phyloP scores from a whole-genome alignment of 1,140 invertebrate genomes.

The Holcopasites calliopsidis region DNA sequence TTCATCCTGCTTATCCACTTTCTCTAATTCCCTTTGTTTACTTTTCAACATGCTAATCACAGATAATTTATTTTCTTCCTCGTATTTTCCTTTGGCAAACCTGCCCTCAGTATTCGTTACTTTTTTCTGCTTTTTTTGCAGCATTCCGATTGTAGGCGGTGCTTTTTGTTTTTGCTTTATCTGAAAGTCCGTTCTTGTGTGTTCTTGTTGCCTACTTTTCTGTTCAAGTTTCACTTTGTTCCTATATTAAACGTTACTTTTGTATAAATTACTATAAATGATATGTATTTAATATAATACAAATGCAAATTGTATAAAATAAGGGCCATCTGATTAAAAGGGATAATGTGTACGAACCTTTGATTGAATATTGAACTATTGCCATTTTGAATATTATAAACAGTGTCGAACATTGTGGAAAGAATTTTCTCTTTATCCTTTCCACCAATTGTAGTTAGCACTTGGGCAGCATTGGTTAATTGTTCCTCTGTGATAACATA shows the following conservation, averaged over 20 bases:
- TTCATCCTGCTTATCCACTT: neutral
- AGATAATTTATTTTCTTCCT: too few species aligned
- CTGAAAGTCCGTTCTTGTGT: neutral
- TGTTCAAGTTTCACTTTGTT: neutral
- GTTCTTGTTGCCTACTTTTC: neutral
- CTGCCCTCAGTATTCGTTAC: neutral
- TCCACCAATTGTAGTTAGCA: constrained; percentile 84
- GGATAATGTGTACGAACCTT: constrained; percentile 16
- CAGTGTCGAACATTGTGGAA: constrained; percentile 67
- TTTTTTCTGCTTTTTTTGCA: neutral
- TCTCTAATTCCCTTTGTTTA: too few species aligned
- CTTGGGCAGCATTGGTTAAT: constrained; percentile 83
- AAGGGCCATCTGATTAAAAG: neutral
- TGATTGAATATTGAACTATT: neutral
- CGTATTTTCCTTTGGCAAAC: neutral
- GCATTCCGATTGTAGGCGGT: neutral
- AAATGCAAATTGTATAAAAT: constrained; percentile 1
- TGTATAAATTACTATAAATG: neutral
- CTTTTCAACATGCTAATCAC: neutral
- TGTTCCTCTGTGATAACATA: constrained; percentile 70
- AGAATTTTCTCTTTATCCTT: constrained; percentile 86
- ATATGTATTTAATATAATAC: neutral
- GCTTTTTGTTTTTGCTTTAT: neutral
- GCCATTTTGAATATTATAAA: neutral
- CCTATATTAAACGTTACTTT: neutral